A percentile compares a stretch with the other conserved stretches of the same genome.
These are phyloP conservation scores for Toxotes lorentzi DNA, from an alignment of 2,797 vertebrate species.

Conservation along the genomic window DNA sequence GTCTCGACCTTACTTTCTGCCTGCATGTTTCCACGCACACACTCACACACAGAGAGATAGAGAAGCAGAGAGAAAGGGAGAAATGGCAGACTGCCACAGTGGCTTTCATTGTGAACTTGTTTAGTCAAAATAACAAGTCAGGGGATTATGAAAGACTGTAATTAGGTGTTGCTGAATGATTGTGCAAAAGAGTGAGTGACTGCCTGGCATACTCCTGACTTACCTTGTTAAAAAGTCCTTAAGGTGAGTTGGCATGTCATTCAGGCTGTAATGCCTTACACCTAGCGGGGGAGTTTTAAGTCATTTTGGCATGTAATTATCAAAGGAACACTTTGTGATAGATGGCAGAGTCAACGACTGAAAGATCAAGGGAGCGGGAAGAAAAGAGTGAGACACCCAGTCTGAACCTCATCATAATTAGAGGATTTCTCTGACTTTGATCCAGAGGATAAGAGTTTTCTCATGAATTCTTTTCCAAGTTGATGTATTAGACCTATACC, in stretches of 20 bases:
- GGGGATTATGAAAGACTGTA: conserved; percentile 82
- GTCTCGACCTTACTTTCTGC: conserved; percentile 67
- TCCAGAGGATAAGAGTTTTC: conserved; percentile 59
- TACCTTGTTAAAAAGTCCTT: conserved; percentile 81
- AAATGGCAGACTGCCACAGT: conserved; percentile 74
- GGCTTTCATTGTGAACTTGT: conserved; percentile 78
- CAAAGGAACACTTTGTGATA: conserved; percentile 85
- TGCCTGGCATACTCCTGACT: conserved; percentile 63
- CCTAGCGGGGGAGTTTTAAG: conserved; percentile 81
- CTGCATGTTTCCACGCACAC: conserved; percentile 42
- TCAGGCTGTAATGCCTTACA: conserved; percentile 75
- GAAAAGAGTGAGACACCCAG: conserved; percentile 58
- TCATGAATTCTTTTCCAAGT: conserved; percentile 60
- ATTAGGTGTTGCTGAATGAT: conserved; percentile 79
- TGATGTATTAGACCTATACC: conserved; percentile 68
- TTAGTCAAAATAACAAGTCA: conserved; percentile 82
- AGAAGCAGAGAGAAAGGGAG: conserved; percentile 24
- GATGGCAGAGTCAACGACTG: conserved; percentile 74
- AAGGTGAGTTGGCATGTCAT: conserved; percentile 84
- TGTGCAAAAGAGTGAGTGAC: conserved; percentile 65
- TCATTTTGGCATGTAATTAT: conserved; percentile 88
- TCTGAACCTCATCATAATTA: conserved; percentile 78
- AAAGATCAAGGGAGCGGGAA: conserved; percentile 71
- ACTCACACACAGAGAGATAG: conserved; percentile 15
- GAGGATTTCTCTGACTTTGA: conserved; percentile 78